Evolutionary conservation across 2,113 vertebrate genomes (phyloP), one percentile per base, ranked within the genome.

Genomic region (Notarius quadriscutis): DNA sequence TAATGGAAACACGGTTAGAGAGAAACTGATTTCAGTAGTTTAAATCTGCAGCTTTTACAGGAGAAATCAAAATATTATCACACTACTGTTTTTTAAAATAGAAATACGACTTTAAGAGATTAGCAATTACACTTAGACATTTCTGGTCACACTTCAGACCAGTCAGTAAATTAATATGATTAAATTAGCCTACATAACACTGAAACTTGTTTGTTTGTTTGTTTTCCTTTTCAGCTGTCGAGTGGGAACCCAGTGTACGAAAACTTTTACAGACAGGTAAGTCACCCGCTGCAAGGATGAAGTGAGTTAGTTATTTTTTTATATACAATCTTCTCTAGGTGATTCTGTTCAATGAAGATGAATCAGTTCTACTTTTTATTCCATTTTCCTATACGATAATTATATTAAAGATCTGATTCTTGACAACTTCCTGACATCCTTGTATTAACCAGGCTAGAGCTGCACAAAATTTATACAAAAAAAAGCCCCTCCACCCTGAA

Each of bases 251-350:
- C 97, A 0, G 79, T 98, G n/a, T 99, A 97, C 22, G 98, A 99
- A 91, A 96, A 90, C 67, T 97, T 96, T 8, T 99, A 99, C 92
- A 97, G 98, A 93, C 98, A 99, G 96, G 98, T 98, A 93, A 90
- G 95, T 18, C 15, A 55, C 55, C 34, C 53, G 27, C 12, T 75
- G 11, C n/a, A 58, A 8, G 11, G 9, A 48, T 7, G 5, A 67
- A 65, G 5, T 1, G 12, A 9, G 2, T 2, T 27, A 10, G 2
- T 2, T 67, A 30, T 15, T 15, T 2, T 6, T 14, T 69, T 12
- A 27, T 1, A 48, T n/a, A 27, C 48, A n/a, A 7, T 34, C n/a
- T 71, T 7, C 22, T 50, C 8, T 6, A 8, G 7, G 71, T 41
- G 14, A 12, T 8, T 48, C 71, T 8, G 4, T 75, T 75, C 48